Base-by-base conservation (phyloP, 1,140 invertebrate species). In the Gryon sp. region DNA sequence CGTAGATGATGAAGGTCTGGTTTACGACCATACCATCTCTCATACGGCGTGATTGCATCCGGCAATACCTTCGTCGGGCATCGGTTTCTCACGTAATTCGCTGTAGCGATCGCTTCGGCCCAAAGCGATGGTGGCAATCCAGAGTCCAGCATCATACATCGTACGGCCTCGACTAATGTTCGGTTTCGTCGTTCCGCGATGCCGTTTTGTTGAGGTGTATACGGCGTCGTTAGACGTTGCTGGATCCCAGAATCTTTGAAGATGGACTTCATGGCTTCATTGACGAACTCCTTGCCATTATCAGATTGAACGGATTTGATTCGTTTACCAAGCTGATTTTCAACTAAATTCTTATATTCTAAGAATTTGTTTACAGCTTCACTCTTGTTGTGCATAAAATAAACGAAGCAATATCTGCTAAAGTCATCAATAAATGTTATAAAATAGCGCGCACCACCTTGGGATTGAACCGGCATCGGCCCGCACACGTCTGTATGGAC, bases 1-100 rank as follows among this genome's bases (percentile, higher is more conserved):
- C 40, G 16, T 1, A 43, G 9, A n/a, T 20, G 18, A n/a, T 28
- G 40, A 11, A 90, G 78, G 82, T 90, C 83, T 78, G 89, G 87
- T 83, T 84, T 88, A 66, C 57, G 74, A 62, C 82, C 81, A 81
- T 68, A 75, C 84, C 86, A 88, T 22, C 4, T 1, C 14, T 46
- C 43, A n/a, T 46, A 46, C 14, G 43, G 43, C 7, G 43, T 46
- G 2, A 4, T 30, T 2, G 2, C 52, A 3, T 30, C 24, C 1
- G 7, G 7, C 2, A 14, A 2, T 18, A 4, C 11, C 45, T 48
- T 48, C 11, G 46, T 24, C 3, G 40, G 11, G 24, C 53, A 59
- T 28, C 53, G 5, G 15, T 40, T 41, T 9, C 20, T 18, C n/a
- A 59, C 26, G 18, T 59, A 19, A 9, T 16, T 24, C 2, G 53